A percentile compares a stretch with the other conserved stretches of the same genome.
Evolutionary conservation across 2,113 vertebrate genomes (phyloP).

Genomic region (Aspidoscelis tigris): DNA sequence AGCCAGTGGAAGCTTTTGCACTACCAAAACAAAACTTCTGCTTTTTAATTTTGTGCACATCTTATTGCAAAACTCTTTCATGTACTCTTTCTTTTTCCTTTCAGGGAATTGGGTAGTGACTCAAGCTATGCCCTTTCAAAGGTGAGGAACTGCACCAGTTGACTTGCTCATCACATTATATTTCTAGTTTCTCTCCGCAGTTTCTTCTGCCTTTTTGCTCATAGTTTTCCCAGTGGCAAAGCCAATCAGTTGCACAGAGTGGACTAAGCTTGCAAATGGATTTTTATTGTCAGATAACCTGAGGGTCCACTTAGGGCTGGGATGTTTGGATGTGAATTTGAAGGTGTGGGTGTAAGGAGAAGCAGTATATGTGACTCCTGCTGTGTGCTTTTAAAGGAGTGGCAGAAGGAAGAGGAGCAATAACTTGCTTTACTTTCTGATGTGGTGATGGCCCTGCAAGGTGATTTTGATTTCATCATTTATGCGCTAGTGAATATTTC

Average conservation of each 20-base stretch:
- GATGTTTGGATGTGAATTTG: background rate
- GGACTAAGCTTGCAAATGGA: background rate
- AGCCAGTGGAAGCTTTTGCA: background rate
- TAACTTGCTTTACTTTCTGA: slow-evolving; percentile 6
- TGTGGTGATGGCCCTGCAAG: background rate
- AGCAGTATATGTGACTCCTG: background rate
- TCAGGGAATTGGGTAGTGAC: slow-evolving; percentile 65
- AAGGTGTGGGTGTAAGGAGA: no score
- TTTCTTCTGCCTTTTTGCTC: background rate
- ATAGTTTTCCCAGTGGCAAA: background rate
- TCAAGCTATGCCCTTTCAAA: slow-evolving; percentile 59
- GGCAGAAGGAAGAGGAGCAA: background rate
- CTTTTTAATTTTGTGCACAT: background rate
- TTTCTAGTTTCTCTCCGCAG: background rate
- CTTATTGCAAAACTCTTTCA: background rate
- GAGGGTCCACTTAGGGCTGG: background rate
- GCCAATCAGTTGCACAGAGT: background rate
- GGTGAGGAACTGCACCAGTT: slow-evolving; percentile 37
- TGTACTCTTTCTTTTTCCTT: slow-evolving; percentile 8
- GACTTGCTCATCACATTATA: no score
- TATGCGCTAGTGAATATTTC: background rate
- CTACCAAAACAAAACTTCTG: background rate
- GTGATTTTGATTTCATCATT: background rate
- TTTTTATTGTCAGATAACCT: background rate
- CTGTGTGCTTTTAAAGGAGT: slow-evolving; percentile 9